These are phyloP conservation scores for Microcaecilia unicolor DNA, from an alignment of 2,797 vertebrate genomes.

Conservation along the genomic window DNA sequence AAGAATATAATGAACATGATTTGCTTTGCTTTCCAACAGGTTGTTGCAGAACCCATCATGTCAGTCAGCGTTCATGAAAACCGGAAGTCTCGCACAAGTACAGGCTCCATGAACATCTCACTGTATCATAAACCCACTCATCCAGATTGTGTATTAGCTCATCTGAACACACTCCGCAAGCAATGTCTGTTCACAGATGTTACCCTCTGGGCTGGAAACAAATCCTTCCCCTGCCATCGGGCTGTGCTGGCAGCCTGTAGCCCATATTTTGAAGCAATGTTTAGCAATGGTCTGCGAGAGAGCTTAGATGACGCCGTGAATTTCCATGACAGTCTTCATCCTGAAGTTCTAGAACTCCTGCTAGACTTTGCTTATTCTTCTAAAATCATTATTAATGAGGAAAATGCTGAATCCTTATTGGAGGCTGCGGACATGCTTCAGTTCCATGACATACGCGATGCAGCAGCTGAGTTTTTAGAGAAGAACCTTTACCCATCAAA, in stretches of 20 bases:
- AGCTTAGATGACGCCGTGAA: slow-evolving; percentile 80
- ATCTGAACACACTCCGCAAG: slow-evolving; percentile 82
- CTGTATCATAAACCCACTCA: slow-evolving; percentile 90
- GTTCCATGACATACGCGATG: slow-evolving; percentile 85
- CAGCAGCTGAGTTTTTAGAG: slow-evolving; percentile 84
- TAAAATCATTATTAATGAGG: slow-evolving; percentile 82
- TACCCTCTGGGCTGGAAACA: slow-evolving; percentile 82
- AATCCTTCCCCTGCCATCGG: slow-evolving; percentile 83
- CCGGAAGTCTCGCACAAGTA: slow-evolving; percentile 85
- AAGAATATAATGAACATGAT: too few species aligned
- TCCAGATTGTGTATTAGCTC: slow-evolving; percentile 81
- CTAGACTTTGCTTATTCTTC: slow-evolving; percentile 92
- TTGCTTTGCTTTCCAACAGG: background rate
- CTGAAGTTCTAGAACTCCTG: slow-evolving; percentile 84
- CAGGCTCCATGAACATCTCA: slow-evolving; percentile 84
- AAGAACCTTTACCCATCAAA: slow-evolving; percentile 83
- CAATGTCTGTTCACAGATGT: slow-evolving; percentile 89
- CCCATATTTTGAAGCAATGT: slow-evolving; percentile 93
- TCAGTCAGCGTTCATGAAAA: slow-evolving; percentile 90
- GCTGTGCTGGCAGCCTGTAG: slow-evolving; percentile 88
- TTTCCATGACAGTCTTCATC: slow-evolving; percentile 86
- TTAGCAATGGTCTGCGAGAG: slow-evolving; percentile 83
- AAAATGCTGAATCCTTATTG: slow-evolving; percentile 84
- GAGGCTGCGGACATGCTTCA: slow-evolving; percentile 92
- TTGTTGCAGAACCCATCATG: slow-evolving; percentile 63